Base-by-base conservation (phyloP, 1,140 invertebrate genomes). In the Harpegnathos saltator region DNA sequence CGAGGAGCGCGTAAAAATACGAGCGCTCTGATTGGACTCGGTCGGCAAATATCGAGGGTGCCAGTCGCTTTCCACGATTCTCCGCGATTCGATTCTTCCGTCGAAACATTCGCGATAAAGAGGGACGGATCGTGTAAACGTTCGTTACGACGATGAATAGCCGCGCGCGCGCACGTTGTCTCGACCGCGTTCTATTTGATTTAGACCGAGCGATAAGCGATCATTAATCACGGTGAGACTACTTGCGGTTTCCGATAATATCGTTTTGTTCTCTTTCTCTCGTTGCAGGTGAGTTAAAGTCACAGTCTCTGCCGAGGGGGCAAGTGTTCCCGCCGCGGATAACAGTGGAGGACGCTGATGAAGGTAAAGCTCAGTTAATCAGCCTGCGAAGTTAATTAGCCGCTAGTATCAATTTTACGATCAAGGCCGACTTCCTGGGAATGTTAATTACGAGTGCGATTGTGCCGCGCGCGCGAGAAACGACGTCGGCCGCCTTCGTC, bases 281-380 rank as follows among this genome's bases (percentile, higher is more conserved):
- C 91, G 84, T 94, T 94, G 29, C 91, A 95, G 94, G 94, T 95
- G 93, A 95, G 94, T 95, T 92, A 17, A 95, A 94, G 84, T 94
- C 94, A 71, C 84, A 94, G 88, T 95, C 94, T n/a, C 88, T 95
- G 66, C 94, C 94, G n/a, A 89, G 94, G 81, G 92, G 91, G 71
- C 38, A 44, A 44, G 7, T 44, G 38, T 95, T 93, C 84, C 92
- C 92, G 58, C 93, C 92, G 15, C 90, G 92, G 69, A 83, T 83
- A 72, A 75, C 89, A 52, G 58, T 85, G 63, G 59, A 89, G 22
- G 85, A 89, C 29, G 24, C 82, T 78, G 88, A 91, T 82, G 82
- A 91, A 93, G 92, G 92, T 93, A 93, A 92, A 88, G 74, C 50
- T 59, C 82, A 85, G 33, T 22, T 61, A 71, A 84, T 86, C 82